Evolutionary conservation across 2,113 vertebrate species (phyloP), one percentile per base, ranked within the genome.

Genomic region (Calyptomena viridis): DNA sequence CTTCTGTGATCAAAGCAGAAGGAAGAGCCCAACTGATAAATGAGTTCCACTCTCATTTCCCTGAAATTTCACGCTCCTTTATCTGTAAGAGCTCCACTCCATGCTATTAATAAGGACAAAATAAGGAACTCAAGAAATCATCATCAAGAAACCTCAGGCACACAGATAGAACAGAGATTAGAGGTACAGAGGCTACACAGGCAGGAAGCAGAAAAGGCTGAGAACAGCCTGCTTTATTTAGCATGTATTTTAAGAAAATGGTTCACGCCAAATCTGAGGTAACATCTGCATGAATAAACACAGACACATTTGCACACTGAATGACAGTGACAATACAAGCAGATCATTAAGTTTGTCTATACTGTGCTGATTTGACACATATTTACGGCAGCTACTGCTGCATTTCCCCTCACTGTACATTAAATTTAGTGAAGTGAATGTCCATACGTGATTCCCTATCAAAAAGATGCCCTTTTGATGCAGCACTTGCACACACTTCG

Each of bases 31-130:
- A 22, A 75, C 77, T 78, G 84, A 93, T 78, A 84, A 90, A 90
- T 75, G 37, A 90, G 56, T 73, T 89, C 33, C 25, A 89, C 40
- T 78, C 47, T 90, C 47, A 89, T 50, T 93, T 93, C 52, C 88
- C 92, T 93, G 76, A 92, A 95, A 88, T 90, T 75, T 94, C 86
- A 92, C 67, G 80, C 89, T 94, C 17, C 28, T 90, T 91, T 92
- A 94, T 89, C 83, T 81, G 53, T 53, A 72, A 93, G 37, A 92
- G 86, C 56, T 78, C 42, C 21, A 78, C 46, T 94, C 58, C 53
- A 90, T 0, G 4, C 53, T 86, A 79, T 92, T 93, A 93, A 60
- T 37, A 78, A 92, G 49, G 74, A 77, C 60, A 94, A 96, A 95
- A 90, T 58, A 95, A 89, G n/a, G 49, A 94, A 62, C 47, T 88